phyloP scores from a whole-genome alignment of 2,797 vertebrate genomes.

The Taeniopygia guttata region DNA sequence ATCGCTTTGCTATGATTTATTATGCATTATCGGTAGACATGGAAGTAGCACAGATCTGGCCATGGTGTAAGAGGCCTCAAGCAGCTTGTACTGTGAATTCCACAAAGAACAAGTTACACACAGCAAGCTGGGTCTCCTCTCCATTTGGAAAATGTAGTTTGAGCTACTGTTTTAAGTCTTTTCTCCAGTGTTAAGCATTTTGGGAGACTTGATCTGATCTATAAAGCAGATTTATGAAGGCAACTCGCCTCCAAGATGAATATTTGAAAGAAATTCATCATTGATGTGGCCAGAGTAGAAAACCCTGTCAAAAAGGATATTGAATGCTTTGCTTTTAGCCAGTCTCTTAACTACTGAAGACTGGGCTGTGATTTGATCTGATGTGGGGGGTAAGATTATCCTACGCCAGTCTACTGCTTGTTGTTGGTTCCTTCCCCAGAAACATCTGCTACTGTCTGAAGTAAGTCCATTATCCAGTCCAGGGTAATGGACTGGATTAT shows the following conservation, averaged over 20 bases:
- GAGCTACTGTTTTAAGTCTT: neutral
- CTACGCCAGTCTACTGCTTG: neutral
- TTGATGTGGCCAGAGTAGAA: neutral
- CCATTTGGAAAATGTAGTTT: neutral
- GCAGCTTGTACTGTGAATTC: neutral
- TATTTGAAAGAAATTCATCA: neutral
- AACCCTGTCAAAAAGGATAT: neutral
- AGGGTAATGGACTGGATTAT: neutral
- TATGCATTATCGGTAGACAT: fast-evolving
- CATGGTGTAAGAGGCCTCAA: neutral
- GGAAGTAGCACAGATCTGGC: neutral
- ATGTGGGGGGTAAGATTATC: neutral
- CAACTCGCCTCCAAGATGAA: neutral
- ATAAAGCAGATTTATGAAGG: neutral
- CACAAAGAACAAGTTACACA: neutral
- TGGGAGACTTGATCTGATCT: neutral
- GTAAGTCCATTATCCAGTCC: neutral
- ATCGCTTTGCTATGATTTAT: neutral
- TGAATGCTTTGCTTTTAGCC: neutral
- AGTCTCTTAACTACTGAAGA: neutral
- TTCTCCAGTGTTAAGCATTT: neutral
- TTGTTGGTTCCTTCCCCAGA: neutral
- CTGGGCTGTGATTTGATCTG: neutral
- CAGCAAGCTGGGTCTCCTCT: neutral
- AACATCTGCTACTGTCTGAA: constrained; percentile 37